A percentile compares a stretch with the other conserved stretches of the same genome.
phyloP scores from a whole-genome alignment of 2,888 invertebrate genomes.

The Lasioglossum marginatum region DNA sequence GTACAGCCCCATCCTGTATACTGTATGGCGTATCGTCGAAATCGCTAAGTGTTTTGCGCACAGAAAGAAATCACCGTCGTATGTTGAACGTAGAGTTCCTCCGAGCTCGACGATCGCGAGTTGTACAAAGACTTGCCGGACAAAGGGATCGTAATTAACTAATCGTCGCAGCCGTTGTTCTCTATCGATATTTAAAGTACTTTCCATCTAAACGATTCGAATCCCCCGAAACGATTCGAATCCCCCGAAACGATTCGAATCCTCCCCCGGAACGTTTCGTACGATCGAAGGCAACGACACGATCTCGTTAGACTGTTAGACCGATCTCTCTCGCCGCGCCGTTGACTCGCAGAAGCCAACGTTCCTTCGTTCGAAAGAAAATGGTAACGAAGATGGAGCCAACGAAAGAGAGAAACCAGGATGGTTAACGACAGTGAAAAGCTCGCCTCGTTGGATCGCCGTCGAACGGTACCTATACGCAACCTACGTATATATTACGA shows the following conservation, averaged over 20 bases:
- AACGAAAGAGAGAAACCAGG: constrained; percentile 30
- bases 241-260: neutral
- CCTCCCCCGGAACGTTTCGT: neutral
- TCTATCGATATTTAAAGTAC: neutral
- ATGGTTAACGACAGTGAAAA: constrained; percentile 5
- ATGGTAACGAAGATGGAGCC: constrained; percentile 22
- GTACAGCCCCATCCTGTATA: constrained; percentile 2
- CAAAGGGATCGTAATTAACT: constrained; percentile 20
- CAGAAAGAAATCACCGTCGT: neutral
- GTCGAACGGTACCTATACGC: constrained; percentile 51
- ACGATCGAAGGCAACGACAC: constrained; percentile 22
- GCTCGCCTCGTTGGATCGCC: neutral
- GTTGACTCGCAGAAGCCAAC: neutral
- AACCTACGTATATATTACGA: constrained; percentile 55
- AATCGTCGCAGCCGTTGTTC: neutral
- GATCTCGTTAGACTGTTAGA: neutral
- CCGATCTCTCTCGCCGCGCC: neutral
- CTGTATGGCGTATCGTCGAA: neutral
- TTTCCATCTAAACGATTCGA: neutral
- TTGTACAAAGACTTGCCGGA: neutral
- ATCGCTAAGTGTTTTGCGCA: neutral
- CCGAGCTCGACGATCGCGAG: neutral
- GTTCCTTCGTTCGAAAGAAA: neutral
- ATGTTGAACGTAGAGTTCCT: no score
- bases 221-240: neutral